These are phyloP conservation scores for Micrasema minimum DNA, from an alignment of 1,140 invertebrate genomes.

Conservation along the genomic window DNA sequence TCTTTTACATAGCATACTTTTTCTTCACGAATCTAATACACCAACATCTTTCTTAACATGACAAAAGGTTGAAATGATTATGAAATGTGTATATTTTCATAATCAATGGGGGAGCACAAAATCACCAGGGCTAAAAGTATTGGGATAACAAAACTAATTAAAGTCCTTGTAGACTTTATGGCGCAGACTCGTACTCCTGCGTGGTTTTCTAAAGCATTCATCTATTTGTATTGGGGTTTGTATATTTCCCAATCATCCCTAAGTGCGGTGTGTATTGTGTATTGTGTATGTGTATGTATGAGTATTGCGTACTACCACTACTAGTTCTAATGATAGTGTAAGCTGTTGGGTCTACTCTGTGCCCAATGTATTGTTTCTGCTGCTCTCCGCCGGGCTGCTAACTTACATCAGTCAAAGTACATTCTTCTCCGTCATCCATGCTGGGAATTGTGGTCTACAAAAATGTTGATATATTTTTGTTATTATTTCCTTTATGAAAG, in stretches of 20 bases:
- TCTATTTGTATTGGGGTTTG: conserved; percentile 5
- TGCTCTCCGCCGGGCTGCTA: conserved; percentile 28
- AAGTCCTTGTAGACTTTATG: background rate
- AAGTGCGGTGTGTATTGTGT: background rate
- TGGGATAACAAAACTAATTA: conserved; percentile 2
- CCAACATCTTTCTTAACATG: background rate
- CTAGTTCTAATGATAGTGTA: conserved; percentile 15
- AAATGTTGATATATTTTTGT: too few relatives aligned
- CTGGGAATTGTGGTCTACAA: conserved; percentile 93
- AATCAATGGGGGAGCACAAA: conserved; percentile 11
- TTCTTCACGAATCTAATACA: background rate
- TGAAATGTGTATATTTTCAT: conserved; percentile 19
- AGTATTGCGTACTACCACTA: background rate
- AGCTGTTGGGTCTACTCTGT: conserved; percentile 35
- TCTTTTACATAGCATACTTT: background rate
- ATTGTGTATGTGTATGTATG: conserved; percentile 5
- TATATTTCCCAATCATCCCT: conserved; percentile 31
- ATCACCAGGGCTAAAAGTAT: background rate
- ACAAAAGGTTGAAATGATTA: conserved; percentile 13
- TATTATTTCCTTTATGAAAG: too few relatives aligned
- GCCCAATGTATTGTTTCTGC: conserved; percentile 32
- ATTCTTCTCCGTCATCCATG: conserved; percentile 97
- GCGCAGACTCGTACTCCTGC: background rate
- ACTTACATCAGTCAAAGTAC: conserved; percentile 91
- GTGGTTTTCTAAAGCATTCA: background rate